These are phyloP conservation scores for Hemitrygon akajei DNA, from an alignment of 2,797 vertebrate genomes.

Conservation along the genomic window DNA sequence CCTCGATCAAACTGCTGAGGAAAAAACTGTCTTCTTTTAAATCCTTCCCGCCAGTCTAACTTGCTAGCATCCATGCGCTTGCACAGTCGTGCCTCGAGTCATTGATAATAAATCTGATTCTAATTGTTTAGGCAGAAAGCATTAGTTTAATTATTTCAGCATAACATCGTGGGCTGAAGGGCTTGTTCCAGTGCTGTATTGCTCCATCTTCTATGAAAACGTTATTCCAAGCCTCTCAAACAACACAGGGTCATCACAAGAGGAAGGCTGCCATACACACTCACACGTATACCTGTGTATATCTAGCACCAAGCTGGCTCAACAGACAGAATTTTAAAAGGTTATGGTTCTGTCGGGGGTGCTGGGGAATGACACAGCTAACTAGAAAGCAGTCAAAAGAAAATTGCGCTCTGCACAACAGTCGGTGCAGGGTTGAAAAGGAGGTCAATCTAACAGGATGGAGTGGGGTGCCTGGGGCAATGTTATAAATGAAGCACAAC, in stretches of 20 bases:
- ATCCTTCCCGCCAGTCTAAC: no score
- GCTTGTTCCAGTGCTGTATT: no score
- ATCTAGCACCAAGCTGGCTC: neutral
- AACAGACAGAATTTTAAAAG: conserved; percentile 47
- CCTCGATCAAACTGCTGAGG: no score
- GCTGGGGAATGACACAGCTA: conserved; percentile 62
- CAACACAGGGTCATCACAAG: neutral
- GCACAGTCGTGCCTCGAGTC: no score
- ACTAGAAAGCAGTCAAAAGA: conserved; percentile 52
- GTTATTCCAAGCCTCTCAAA: neutral
- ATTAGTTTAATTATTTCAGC: no score
- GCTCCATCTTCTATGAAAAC: no score
- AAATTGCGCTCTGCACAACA: conserved; percentile 63
- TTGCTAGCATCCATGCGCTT: no score
- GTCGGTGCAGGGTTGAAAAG: conserved; percentile 74
- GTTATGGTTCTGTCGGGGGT: conserved; percentile 63
- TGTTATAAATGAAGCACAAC: conserved; percentile 77
- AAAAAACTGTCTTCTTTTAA: no score
- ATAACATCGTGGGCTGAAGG: no score
- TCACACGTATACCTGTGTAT: neutral
- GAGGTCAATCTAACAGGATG: conserved; percentile 90
- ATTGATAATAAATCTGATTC: no score
- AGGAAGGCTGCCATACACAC: neutral
- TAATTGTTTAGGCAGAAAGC: no score
- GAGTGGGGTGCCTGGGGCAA: conserved; percentile 62